phyloP scores from a whole-genome alignment of 2,113 vertebrate genomes.

The Oncorhynchus gorbuscha region DNA sequence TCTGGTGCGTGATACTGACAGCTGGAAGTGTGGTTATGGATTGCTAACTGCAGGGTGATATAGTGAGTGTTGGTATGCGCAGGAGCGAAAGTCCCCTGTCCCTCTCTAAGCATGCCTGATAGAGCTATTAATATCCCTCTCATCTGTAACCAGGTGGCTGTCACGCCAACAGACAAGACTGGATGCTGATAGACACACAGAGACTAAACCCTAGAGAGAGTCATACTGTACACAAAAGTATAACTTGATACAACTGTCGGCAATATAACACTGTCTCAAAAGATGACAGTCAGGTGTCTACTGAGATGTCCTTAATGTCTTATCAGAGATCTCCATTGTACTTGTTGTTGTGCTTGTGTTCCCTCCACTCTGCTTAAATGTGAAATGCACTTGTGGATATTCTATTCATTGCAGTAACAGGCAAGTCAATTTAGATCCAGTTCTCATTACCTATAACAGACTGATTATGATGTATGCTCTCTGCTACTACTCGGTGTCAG shows the following conservation, averaged over 20 bases:
- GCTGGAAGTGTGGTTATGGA: slow-evolving; percentile 60
- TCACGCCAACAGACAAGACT: slow-evolving; percentile 30
- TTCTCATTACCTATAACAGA: too few species aligned
- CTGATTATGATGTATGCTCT: too few species aligned
- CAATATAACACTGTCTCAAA: neutral
- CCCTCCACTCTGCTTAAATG: too few species aligned
- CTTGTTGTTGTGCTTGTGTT: too few species aligned
- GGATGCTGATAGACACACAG: slow-evolving; percentile 14
- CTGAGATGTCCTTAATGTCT: too few species aligned
- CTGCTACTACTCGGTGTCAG: too few species aligned
- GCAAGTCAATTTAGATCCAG: too few species aligned
- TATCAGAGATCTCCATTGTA: too few species aligned
- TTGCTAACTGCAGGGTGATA: slow-evolving; percentile 46
- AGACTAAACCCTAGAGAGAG: neutral
- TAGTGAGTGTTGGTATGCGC: slow-evolving; percentile 55
- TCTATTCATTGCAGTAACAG: too few species aligned
- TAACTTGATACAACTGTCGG: too few species aligned
- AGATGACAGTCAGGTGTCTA: neutral
- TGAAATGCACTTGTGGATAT: too few species aligned
- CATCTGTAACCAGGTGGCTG: slow-evolving; percentile 46
- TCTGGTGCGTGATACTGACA: slow-evolving; percentile 53
- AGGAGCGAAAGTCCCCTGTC: slow-evolving; percentile 42
- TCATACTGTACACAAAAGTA: too few species aligned
- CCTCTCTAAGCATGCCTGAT: slow-evolving; percentile 57
- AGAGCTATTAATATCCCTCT: slow-evolving; percentile 55